Conservation (phyloP, 2,797 vertebrate genomes). For the Lindbergichthys nudifrons region DNA sequence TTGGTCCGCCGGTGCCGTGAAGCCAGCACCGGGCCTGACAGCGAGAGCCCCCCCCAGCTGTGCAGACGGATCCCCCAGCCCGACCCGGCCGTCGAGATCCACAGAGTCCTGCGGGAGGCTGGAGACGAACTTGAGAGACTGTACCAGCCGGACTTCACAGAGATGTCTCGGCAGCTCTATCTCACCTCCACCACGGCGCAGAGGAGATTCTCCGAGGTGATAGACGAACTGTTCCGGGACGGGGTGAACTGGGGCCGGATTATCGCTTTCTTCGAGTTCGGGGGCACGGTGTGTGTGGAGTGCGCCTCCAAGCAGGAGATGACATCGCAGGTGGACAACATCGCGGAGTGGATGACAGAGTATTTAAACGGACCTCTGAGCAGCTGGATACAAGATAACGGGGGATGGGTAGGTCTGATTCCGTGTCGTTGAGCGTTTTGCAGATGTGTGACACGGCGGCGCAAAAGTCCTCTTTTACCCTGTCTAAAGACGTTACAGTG, state of each 20-base stretch:
- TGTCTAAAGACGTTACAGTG: not conserved
- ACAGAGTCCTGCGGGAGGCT: constrained; percentile 91
- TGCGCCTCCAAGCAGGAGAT: constrained; percentile 94
- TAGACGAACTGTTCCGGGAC: constrained; percentile 97
- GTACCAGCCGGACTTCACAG: constrained; percentile 94
- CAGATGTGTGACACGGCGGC: constrained; percentile 56
- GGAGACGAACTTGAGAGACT: constrained; percentile 94
- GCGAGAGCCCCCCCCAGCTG: constrained; percentile 52
- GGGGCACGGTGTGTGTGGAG: constrained; percentile 95
- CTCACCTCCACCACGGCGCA: constrained; percentile 91
- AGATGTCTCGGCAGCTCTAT: constrained; percentile 95
- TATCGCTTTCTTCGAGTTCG: constrained; percentile 98
- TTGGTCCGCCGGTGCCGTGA: constrained; percentile 73
- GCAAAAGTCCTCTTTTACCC: constrained; percentile 41
- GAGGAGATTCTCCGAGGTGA: constrained; percentile 92
- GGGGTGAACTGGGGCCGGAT: constrained; percentile 99
- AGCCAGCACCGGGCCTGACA: constrained; percentile 62
- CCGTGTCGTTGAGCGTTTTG: constrained; percentile 49
- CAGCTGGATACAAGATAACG: constrained; percentile 98
- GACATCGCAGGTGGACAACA: constrained; percentile 92
- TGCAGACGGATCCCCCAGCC: constrained; percentile 55
- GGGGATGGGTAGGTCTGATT: constrained; percentile 96
- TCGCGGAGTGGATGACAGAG: constrained; percentile 97
- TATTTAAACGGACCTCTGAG: constrained; percentile 95
- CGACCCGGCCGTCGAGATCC: constrained; percentile 82